Base-by-base conservation (phyloP, 2,888 invertebrate species). In the Agriopis marginaria region DNA sequence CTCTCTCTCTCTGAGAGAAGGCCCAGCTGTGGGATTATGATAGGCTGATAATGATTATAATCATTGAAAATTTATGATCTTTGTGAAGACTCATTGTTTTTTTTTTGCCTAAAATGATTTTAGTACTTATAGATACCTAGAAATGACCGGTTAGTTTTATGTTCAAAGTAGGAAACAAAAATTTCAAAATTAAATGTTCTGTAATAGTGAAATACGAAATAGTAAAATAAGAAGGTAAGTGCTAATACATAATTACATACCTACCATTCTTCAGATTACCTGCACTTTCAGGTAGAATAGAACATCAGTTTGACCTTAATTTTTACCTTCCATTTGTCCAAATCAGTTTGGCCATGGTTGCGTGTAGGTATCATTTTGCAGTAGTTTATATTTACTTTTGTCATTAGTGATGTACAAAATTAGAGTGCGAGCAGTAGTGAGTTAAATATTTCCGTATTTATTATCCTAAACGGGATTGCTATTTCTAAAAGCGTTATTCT, bases 341-440 rank as follows among this genome's bases (percentile, higher is more conserved):
- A 74, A 77, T 83, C 84, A 68, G 71, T 72, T 73, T 78, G 84
- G 84, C 69, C 75, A 79, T 75, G 84, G 65, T 56, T 75, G 62
- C 64, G 44, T 53, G 23, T 54, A 66, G 49, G 54, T 55, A 63
- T 50, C 54, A 66, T 66, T 71, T 66, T 63, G 44, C 50, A 39
- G 59, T 60, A 60, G 45, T 66, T 64, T 70, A 47, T 63, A 61
- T 17, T 67, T 71, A 69, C 64, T 79, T 77, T 78, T 74, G 73
- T 71, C 60, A 72, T 73, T 77, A 56, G 77, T 73, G 64, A 92
- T 92, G 91, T 78, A 86, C 72, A 83, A 89, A 86, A 86, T 93
- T 75, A 86, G 82, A 77, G 82, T 93, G 72, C 89, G 93, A 74
- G 92, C 79, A n/a, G 77, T 92, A 73, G 93, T 93, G 81, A 87